Evolutionary conservation across 64 coral and sea anemone genomes (phyloP).

Genomic region (Montipora capricornis): DNA sequence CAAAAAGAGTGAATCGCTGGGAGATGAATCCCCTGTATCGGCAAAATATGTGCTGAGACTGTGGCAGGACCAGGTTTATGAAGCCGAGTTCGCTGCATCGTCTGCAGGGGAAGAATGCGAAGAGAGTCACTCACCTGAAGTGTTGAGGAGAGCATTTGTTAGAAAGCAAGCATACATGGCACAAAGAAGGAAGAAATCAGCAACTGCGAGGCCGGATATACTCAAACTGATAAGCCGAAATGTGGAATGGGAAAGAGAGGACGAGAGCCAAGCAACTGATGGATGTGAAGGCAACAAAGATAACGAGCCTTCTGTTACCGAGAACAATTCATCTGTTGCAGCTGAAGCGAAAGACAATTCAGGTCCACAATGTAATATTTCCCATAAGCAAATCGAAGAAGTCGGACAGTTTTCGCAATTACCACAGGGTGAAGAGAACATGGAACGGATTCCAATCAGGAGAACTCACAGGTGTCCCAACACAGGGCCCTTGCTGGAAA

Average conservation of each 20-base stretch:
- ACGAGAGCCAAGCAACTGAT: not conserved
- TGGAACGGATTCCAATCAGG: constrained; percentile 12
- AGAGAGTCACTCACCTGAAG: not conserved
- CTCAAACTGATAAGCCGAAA: not conserved
- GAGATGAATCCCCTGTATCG: too few relatives aligned
- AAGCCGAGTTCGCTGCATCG: not conserved
- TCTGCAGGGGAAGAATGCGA: not conserved
- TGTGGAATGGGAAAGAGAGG: not conserved
- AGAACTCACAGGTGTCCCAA: constrained; percentile 11
- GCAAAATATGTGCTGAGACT: not conserved
- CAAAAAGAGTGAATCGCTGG: too few relatives aligned
- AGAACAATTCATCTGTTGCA: not conserved
- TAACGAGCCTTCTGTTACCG: not conserved
- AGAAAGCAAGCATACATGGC: constrained; percentile 36
- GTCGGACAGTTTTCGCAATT: not conserved
- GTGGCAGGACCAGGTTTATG: constrained; percentile 20
- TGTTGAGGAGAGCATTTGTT: not conserved
- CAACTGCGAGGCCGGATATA: constrained; percentile 35
- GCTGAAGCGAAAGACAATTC: not conserved
- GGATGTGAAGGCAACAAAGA: not conserved
- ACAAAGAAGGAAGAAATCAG: constrained; percentile 26
- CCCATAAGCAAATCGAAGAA: not conserved
- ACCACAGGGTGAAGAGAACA: not conserved
- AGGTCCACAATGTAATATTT: not conserved
- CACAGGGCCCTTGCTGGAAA: not conserved